These are phyloP conservation scores for Sitta carolinensis DNA, from an alignment of 2,797 vertebrate genomes.

Conservation along the genomic window DNA sequence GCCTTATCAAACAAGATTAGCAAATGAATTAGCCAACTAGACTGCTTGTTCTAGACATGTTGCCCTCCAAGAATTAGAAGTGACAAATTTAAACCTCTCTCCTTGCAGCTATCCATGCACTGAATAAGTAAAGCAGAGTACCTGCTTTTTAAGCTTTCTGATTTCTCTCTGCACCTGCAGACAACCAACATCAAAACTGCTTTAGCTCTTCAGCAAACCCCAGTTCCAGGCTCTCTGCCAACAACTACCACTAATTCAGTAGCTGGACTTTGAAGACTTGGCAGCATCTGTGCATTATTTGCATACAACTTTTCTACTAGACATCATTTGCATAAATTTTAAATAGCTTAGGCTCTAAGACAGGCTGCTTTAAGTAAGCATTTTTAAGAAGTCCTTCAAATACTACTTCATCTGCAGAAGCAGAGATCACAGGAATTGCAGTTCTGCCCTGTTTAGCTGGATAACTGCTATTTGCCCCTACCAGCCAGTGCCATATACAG, in stretches of 20 bases:
- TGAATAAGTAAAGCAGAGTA: neutral
- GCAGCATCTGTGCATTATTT: neutral
- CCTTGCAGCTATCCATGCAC: neutral
- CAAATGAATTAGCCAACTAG: neutral
- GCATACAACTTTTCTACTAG: neutral
- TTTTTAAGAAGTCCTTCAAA: neutral
- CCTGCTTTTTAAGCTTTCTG: neutral
- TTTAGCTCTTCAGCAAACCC: constrained; percentile 10
- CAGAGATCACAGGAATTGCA: neutral
- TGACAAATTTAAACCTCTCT: neutral
- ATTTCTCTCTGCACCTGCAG: constrained; percentile 14
- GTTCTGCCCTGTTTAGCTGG: neutral
- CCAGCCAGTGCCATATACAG: rapidly evolving
- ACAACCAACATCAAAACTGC: neutral
- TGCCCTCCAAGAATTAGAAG: neutral
- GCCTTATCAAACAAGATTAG: neutral
- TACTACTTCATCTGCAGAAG: neutral
- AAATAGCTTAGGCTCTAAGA: neutral
- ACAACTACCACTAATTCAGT: neutral
- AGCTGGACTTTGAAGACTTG: constrained; percentile 39
- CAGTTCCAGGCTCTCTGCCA: neutral
- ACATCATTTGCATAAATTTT: constrained; percentile 36
- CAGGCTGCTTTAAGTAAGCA: neutral
- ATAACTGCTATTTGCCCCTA: neutral
- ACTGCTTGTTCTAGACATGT: neutral